Evolutionary conservation across 2,113 vertebrate genomes (phyloP).

Genomic region (Nymphicus hollandicus): DNA sequence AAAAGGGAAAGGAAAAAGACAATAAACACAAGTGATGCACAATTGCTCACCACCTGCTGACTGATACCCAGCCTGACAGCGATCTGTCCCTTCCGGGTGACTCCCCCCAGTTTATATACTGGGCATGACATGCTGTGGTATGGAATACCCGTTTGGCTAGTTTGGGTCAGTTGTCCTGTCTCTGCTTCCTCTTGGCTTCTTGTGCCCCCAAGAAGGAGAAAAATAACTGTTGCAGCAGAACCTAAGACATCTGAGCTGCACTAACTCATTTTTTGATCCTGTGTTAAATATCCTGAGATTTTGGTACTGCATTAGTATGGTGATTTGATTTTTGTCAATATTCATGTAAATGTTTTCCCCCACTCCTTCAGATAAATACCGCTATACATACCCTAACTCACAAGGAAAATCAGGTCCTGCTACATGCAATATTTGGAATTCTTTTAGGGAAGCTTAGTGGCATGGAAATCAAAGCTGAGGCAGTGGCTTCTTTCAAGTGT

Average conservation of each 20-base stretch:
- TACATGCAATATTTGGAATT: neutral
- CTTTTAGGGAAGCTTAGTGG: neutral
- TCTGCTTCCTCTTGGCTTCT: neutral
- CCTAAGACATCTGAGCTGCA: neutral
- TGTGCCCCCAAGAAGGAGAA: neutral
- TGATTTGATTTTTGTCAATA: neutral
- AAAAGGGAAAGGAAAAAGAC: neutral
- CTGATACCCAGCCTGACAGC: neutral
- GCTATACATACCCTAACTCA: neutral
- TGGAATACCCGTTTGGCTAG: neutral
- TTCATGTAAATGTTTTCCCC: neutral
- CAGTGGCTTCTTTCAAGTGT: neutral
- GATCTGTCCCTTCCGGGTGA: neutral
- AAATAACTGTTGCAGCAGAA: neutral
- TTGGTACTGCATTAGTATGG: neutral
- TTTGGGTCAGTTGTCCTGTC: neutral
- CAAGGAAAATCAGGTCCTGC: neutral
- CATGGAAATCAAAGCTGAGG: neutral
- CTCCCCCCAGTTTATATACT: neutral
- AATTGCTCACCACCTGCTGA: neutral
- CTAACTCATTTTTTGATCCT: neutral
- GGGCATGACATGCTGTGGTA: neutral
- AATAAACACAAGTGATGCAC: neutral
- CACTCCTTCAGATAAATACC: neutral
- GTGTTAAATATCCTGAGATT: neutral